phyloP scores from a whole-genome alignment of 2,113 vertebrate genomes.

The Channa argus region DNA sequence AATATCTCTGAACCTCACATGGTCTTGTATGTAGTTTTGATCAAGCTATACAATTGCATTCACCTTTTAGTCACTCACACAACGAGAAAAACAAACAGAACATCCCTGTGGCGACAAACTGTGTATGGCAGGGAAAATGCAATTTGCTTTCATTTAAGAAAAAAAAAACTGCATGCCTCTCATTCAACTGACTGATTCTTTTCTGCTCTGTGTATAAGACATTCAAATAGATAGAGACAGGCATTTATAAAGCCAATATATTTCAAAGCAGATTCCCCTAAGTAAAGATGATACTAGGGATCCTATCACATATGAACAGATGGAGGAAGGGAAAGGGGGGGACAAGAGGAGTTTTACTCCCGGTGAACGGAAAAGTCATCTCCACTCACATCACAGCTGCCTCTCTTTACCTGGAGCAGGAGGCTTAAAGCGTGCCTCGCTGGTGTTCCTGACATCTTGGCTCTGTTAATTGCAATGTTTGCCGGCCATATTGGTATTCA shows the following conservation, averaged over 20 bases:
- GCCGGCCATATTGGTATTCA: conserved; percentile 69
- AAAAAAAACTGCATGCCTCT: conserved; percentile 47
- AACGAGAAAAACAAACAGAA: conserved; percentile 45
- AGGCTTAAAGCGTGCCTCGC: conserved; percentile 43
- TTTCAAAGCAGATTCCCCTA: conserved; percentile 63
- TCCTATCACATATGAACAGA: conserved; percentile 64
- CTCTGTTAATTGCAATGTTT: conserved; percentile 74
- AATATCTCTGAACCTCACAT: conserved; percentile 7
- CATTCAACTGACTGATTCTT: conserved; percentile 62
- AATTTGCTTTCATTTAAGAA: conserved; percentile 69
- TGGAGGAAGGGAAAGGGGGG: conserved; percentile 35
- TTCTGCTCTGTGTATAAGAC: conserved; percentile 39
- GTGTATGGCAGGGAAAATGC: conserved; percentile 56
- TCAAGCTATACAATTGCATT: conserved; percentile 26
- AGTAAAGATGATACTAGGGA: conserved; percentile 64
- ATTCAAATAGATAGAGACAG: conserved; percentile 64
- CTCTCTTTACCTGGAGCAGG: conserved; percentile 56
- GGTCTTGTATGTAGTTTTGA: no score
- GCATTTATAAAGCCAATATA: conserved; percentile 61
- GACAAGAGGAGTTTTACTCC: conserved; percentile 17
- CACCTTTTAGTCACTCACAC: conserved; percentile 20
- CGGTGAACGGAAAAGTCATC: conserved; percentile 52
- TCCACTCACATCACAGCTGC: conserved; percentile 74
- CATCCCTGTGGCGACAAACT: conserved; percentile 46
- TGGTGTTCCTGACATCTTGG: conserved; percentile 67